Percentiles rank a stretch among this genome's conserved stretches.
Conservation (phyloP, 2,113 vertebrate genomes). For the Geothlypis trichas region DNA sequence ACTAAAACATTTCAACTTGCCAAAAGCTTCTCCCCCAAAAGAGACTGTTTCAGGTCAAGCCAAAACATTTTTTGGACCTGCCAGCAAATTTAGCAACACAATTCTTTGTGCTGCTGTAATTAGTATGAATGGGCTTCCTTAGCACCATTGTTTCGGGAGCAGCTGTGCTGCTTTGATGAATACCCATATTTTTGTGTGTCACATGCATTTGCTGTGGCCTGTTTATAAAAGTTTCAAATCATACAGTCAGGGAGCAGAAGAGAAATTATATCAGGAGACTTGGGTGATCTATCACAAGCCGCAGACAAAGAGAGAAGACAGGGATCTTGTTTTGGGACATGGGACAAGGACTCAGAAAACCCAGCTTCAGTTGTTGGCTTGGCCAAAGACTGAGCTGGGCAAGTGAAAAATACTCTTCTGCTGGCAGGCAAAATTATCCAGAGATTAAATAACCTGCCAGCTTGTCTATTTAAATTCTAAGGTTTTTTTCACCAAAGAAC, state of each 20-base stretch:
- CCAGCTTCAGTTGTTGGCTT: not conserved
- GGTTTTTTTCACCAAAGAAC: not conserved
- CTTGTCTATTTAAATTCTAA: conserved; percentile 21
- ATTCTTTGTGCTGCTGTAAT: conserved; percentile 61
- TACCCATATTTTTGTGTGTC: conserved; percentile 46
- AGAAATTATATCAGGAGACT: conserved; percentile 46
- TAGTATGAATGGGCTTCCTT: conserved; percentile 57
- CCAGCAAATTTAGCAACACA: conserved; percentile 53
- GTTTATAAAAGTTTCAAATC: conserved; percentile 56
- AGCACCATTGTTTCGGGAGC: conserved; percentile 52
- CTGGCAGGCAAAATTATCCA: not conserved
- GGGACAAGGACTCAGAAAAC: not conserved
- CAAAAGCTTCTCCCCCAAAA: conserved; percentile 50
- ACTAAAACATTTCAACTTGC: not conserved
- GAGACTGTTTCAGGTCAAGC: conserved; percentile 56
- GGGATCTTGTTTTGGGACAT: conserved; percentile 14
- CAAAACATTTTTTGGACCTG: conserved; percentile 55
- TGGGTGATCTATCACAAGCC: not conserved
- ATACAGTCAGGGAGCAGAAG: conserved; percentile 32
- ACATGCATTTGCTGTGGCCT: conserved; percentile 41
- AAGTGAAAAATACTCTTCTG: conserved; percentile 11
- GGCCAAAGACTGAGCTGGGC: not conserved
- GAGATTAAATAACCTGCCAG: conserved; percentile 9
- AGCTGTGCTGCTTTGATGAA: conserved; percentile 65
- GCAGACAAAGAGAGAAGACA: not conserved